Conservation (phyloP, 2,888 invertebrate genomes). For the Odontocolon sp. region DNA sequence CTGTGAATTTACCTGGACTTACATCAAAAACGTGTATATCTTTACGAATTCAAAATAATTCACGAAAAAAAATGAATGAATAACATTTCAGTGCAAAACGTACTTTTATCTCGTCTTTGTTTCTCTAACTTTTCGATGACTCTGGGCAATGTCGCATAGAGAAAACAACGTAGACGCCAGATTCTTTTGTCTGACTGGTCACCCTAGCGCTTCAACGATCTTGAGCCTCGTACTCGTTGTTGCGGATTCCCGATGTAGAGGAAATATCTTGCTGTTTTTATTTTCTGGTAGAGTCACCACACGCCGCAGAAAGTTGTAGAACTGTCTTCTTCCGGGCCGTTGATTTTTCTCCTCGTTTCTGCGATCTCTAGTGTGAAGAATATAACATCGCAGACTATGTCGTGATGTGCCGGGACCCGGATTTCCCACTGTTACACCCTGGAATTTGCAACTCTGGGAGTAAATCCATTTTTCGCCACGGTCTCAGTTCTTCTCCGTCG, state of each 20-base stretch:
- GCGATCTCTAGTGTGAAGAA: neutral
- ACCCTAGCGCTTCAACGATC: constrained; percentile 6
- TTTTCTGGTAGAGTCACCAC: neutral
- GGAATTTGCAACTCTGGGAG: constrained; percentile 65
- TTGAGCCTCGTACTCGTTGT: neutral
- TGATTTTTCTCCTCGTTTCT: constrained; percentile 34
- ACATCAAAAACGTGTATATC: too few species aligned
- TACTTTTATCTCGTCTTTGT: too few species aligned
- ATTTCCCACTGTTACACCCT: constrained; percentile 39
- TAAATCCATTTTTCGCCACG: constrained; percentile 68
- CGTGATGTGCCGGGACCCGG: constrained; percentile 14
- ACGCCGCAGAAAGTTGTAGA: constrained; percentile 23
- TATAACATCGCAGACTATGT: neutral
- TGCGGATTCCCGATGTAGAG: neutral
- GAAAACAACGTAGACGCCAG: too few species aligned
- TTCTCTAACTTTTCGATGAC: too few species aligned
- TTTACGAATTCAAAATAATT: too few species aligned
- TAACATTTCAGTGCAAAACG: too few species aligned
- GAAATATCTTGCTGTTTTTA: neutral
- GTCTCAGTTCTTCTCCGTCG: neutral
- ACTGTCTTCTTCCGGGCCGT: constrained; percentile 63
- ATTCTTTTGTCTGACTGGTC: neutral
- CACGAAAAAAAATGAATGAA: too few species aligned
- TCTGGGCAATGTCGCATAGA: too few species aligned
- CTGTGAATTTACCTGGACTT: too few species aligned